Conservation (phyloP, 2,797 vertebrate genomes). For the Lutjanus campechanus region DNA sequence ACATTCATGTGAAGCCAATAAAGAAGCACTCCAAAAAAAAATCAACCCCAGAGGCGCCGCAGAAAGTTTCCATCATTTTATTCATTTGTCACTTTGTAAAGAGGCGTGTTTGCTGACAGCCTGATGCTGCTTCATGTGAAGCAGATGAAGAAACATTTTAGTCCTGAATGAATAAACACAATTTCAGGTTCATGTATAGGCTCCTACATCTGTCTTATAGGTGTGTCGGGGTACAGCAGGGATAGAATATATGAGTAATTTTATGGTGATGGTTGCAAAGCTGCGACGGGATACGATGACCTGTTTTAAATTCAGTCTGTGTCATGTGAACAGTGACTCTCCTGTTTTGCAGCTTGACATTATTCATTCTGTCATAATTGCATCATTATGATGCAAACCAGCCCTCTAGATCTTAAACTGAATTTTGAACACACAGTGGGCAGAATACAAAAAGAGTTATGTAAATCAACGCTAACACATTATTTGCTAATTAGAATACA, state of each 20-base stretch:
- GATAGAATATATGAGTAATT: too few relatives aligned
- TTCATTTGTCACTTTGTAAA: not conserved
- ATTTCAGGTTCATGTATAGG: too few relatives aligned
- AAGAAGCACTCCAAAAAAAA: not conserved
- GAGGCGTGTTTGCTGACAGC: not conserved
- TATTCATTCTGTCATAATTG: not conserved
- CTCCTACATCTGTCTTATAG: not conserved
- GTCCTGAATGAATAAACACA: not conserved
- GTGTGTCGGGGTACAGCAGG: too few relatives aligned
- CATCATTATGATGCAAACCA: not conserved
- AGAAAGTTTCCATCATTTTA: not conserved
- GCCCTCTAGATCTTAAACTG: not conserved
- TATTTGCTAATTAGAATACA: slow-evolving; percentile 12
- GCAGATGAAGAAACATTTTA: not conserved
- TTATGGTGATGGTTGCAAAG: too few relatives aligned
- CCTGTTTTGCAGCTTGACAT: not conserved
- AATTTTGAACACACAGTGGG: not conserved
- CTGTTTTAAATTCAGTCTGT: not conserved
- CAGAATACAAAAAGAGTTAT: not conserved
- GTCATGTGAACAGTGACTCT: too few relatives aligned
- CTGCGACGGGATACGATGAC: not conserved
- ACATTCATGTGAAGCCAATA: not conserved
- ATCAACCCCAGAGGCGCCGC: not conserved
- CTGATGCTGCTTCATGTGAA: not conserved
- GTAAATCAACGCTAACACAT: not conserved